Base-by-base conservation (phyloP, 2,113 vertebrate species). In the Alligator sinensis region DNA sequence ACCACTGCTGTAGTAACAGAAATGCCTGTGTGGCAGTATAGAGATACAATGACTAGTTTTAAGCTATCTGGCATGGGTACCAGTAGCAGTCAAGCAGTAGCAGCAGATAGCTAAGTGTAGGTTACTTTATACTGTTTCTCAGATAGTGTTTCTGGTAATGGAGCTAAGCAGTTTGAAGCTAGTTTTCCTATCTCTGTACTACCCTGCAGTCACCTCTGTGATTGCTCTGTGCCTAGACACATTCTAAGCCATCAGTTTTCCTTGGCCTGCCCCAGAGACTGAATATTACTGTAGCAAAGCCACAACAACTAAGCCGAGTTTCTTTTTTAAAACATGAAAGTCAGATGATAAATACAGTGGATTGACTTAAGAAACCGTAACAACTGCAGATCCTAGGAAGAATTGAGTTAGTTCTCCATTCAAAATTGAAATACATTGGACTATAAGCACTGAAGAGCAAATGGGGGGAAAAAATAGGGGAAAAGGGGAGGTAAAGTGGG, bases 111-210 rank as follows among this genome's bases (percentile, higher is more conserved):
- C 9, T 9, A 62, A 77, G 5, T 11, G 4, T 22, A 25, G 9
- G 17, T 17, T 15, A 75, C 6, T 8, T 47, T 47, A 47, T 75
- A 5, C 5, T 27, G 15, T 22, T 76, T 5, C 15, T 70, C 80
- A 2, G 1, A 24, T 77, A 9, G 1, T 74, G 4, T 47, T 47
- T 47, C 8, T 3, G 1, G 3, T 2, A 18, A 22, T 11, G 1
- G 4, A n/a, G 5, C 30, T 60, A 34, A 57, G n/a, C 34, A 30
- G 8, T 57, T 83, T 77, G 75, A 68, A 72, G 55, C 11, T 3
- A 64, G 5, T 3, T 80, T 18, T 83, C 21, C 18, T 47, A 3
- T 30, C 18, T 63, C 64, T 21, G 38, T 13, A 61, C 22, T 47
- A 47, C 47, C 47, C 47, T 47, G 47, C 47, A 47, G 47, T 47